Conservation (phyloP, 2,797 vertebrate species). For the Jordanella pulchra region DNA sequence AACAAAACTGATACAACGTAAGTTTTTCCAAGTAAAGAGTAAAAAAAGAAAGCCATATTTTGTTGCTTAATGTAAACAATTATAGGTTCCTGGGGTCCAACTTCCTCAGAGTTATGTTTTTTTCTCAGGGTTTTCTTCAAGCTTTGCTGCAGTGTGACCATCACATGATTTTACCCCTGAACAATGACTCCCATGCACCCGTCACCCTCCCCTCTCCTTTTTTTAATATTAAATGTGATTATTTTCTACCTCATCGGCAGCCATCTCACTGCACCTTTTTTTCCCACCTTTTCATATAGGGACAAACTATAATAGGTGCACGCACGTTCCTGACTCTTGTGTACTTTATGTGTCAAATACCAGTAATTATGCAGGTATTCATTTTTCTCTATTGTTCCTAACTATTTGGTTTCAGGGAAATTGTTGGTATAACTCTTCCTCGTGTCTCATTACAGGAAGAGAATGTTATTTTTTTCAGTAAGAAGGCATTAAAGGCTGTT, state of each 20-base stretch:
- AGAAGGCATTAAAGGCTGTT: neutral
- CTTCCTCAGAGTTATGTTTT: conserved; percentile 18
- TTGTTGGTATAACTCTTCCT: neutral
- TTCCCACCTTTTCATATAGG: neutral
- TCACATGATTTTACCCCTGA: conserved; percentile 68
- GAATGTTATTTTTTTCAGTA: neutral
- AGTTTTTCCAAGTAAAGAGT: neutral
- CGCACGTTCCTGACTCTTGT: too few relatives aligned
- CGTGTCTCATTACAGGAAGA: neutral
- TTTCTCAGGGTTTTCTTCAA: conserved; percentile 48
- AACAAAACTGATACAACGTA: neutral
- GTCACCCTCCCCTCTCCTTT: neutral
- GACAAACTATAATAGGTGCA: too few relatives aligned
- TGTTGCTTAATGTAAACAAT: neutral
- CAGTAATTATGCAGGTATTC: too few relatives aligned
- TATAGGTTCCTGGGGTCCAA: conserved; percentile 26
- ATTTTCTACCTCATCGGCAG: neutral
- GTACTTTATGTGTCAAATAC: too few relatives aligned
- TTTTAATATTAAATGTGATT: neutral
- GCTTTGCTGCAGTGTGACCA: conserved; percentile 67
- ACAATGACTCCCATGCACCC: conserved; percentile 46
- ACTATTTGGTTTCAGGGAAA: neutral
- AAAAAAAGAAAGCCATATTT: neutral
- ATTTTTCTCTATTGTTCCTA: too few relatives aligned
- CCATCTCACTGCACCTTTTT: too few relatives aligned